A percentile compares a stretch with the other conserved stretches of the same genome.
These are phyloP conservation scores for Mystacornis crossleyi DNA, from an alignment of 2,113 vertebrate genomes.

Conservation along the genomic window DNA sequence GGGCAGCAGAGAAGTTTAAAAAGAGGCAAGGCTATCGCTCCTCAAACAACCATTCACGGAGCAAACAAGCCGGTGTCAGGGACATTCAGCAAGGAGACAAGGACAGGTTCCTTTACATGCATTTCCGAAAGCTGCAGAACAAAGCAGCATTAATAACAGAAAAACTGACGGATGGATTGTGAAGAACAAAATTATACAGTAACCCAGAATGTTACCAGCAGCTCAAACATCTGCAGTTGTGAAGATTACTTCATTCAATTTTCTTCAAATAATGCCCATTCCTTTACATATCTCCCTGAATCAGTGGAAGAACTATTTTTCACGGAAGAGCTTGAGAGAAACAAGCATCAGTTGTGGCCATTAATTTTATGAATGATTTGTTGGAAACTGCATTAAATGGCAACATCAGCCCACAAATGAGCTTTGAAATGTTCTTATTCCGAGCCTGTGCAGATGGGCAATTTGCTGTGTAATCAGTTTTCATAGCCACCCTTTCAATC, in stretches of 20 bases:
- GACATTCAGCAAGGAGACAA: background rate
- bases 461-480: conserved; percentile 49
- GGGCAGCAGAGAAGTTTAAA: background rate
- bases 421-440: conserved; percentile 39
- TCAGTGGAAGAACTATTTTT: background rate
- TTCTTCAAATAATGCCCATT: background rate
- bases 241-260: background rate
- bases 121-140: background rate
- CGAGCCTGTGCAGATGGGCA: background rate
- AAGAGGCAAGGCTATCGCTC: background rate
- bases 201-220: background rate
- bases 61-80: background rate
- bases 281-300: background rate
- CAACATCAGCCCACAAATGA: conserved; percentile 35
- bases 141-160: background rate
- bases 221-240: background rate
- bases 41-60: background rate
- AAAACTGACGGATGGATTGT: background rate
- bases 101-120: background rate
- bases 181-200: background rate
- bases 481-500: background rate
- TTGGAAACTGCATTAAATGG: conserved; percentile 27
- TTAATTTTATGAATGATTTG: conserved; percentile 49
- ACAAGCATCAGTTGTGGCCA: background rate
- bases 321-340: background rate